These are phyloP conservation scores for Steinernema carpocapsae DNA, from an alignment of 2,888 invertebrate species.

Conservation along the genomic window DNA sequence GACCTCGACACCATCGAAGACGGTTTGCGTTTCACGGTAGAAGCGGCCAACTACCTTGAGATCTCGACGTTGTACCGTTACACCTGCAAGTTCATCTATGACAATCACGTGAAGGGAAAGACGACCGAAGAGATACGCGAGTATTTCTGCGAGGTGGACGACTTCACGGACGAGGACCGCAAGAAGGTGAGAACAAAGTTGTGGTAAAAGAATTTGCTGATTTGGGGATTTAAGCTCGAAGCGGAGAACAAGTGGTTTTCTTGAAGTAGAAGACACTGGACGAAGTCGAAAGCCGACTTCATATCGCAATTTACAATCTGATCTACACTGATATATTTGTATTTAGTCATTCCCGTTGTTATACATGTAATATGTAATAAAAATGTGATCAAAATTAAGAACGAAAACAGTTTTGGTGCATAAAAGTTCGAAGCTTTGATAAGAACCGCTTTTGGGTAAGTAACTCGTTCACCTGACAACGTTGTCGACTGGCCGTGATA, in stretches of 20 bases:
- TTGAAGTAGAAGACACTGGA: not conserved
- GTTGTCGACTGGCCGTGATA: no score
- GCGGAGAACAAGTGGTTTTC: constrained; percentile 27
- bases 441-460: no score
- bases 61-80: constrained; percentile 14
- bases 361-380: no score
- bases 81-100: constrained; percentile 27
- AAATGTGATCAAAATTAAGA: no score
- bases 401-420: no score
- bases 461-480: no score
- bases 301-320: no score
- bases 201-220: no score
- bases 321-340: no score
- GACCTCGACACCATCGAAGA: not conserved
- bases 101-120: constrained; percentile 21
- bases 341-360: no score
- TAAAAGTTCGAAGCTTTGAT: no score
- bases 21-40: not conserved
- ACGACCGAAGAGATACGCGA: not conserved
- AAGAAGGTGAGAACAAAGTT: not conserved
- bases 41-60: constrained; percentile 1
- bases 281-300: no score
- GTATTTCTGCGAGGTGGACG: constrained; percentile 8
- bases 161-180: constrained; percentile 1
- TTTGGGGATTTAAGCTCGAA: not conserved